phyloP scores from a whole-genome alignment of 2,797 vertebrate genomes.

The Microchirus variegatus region DNA sequence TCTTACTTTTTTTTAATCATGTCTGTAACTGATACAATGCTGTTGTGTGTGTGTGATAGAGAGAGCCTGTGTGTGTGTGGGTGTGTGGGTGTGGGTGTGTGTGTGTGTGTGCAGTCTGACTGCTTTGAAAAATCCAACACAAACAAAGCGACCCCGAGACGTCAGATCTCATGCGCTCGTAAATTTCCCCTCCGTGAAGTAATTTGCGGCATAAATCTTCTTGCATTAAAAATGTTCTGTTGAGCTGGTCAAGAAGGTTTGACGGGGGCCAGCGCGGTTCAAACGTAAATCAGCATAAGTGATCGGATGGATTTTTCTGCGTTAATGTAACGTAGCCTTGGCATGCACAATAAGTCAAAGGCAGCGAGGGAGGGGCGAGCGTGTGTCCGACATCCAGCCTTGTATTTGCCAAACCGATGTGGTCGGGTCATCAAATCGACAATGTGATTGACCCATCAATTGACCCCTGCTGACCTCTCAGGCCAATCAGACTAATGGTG shows the following conservation, averaged over 20 bases:
- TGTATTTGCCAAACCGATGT: slow-evolving; percentile 60
- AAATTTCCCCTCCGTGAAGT: slow-evolving; percentile 60
- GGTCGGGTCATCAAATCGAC: slow-evolving; percentile 78
- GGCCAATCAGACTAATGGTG: slow-evolving; percentile 85
- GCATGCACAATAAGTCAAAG: slow-evolving; percentile 78
- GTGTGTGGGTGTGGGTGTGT: neutral
- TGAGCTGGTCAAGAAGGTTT: slow-evolving; percentile 65
- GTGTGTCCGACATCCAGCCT: slow-evolving; percentile 39
- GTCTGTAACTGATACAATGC: slow-evolving; percentile 42
- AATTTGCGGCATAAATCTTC: slow-evolving; percentile 79
- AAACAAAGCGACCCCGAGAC: slow-evolving; percentile 25
- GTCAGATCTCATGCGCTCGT: slow-evolving; percentile 37
- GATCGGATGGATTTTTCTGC: slow-evolving; percentile 82
- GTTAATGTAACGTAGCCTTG: slow-evolving; percentile 74
- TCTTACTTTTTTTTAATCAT: slow-evolving; percentile 57
- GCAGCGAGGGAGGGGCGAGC: slow-evolving; percentile 41
- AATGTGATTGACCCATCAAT: slow-evolving; percentile 80
- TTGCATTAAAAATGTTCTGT: slow-evolving; percentile 71
- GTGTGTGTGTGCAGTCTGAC: neutral
- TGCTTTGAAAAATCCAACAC: slow-evolving; percentile 25
- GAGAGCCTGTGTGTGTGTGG: neutral
- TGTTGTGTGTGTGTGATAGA: too few relatives aligned
- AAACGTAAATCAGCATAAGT: slow-evolving; percentile 81
- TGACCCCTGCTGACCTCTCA: slow-evolving; percentile 78
- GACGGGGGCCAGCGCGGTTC: slow-evolving; percentile 57